A percentile compares a stretch with the other conserved stretches of the same genome.
phyloP scores from a whole-genome alignment of 2,797 vertebrate species.

The Cuniculus paca region DNA sequence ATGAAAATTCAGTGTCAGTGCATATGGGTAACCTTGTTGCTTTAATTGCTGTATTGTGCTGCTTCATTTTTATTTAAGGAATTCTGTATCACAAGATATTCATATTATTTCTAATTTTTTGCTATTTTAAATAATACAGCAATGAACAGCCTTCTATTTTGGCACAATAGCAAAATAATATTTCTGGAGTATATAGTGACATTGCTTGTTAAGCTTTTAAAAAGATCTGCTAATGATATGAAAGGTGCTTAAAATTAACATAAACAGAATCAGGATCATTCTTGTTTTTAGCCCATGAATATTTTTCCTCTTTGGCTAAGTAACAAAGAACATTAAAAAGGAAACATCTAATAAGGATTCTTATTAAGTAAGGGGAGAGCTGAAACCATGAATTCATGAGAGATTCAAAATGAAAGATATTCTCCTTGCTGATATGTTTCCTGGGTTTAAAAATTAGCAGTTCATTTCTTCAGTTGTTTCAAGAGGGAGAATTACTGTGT shows the following conservation, averaged over 20 bases:
- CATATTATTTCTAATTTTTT: not conserved
- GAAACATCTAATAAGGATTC: not conserved
- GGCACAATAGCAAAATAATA: not conserved
- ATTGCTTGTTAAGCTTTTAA: not conserved
- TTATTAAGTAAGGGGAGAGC: not conserved
- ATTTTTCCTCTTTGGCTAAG: slow-evolving; percentile 37
- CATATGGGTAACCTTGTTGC: not conserved
- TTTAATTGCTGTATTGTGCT: not conserved
- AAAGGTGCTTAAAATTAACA: not conserved
- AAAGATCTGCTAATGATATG: not conserved
- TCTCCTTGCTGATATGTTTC: slow-evolving; percentile 56
- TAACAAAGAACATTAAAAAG: slow-evolving; percentile 18
- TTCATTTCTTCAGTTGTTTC: slow-evolving; percentile 47
- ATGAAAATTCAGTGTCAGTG: not conserved
- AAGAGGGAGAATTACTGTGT: slow-evolving; percentile 58
- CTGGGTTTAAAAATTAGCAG: slow-evolving; percentile 75
- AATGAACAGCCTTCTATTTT: not conserved
- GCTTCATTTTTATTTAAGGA: slow-evolving; percentile 41
- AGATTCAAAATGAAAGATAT: slow-evolving; percentile 10
- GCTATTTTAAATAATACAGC: not conserved
- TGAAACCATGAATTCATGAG: slow-evolving; percentile 32
- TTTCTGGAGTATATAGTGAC: not conserved
- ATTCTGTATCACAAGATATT: not conserved
- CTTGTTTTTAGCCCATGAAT: not conserved
- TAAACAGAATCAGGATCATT: not conserved